Evolutionary conservation across 2,113 vertebrate species (phyloP), one percentile per base, ranked within the genome.

Genomic region (Uropsilus gracilis): DNA sequence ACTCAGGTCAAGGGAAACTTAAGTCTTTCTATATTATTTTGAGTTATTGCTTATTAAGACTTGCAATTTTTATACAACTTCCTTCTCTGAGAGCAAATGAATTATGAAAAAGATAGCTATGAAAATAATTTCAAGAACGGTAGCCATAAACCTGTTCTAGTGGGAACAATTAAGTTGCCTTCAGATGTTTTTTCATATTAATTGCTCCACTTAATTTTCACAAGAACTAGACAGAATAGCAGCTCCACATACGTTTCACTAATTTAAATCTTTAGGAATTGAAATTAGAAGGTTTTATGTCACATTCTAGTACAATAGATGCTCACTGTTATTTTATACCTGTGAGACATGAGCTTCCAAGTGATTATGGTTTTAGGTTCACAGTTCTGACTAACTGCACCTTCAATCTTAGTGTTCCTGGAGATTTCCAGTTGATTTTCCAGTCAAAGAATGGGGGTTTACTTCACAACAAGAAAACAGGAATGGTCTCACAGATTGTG

Each of bases 391-490:
- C 26, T 5, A 2, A 84, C 44, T 68, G 34, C n/a, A 46, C 32
- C 46, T 61, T 86, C 57, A 64, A 22, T 61, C 50, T 86, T 13
- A n/a, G 24, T 20, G 37, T 12, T 83, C 66, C 12, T 7, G 72
- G 89, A 78, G 18, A 63, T 42, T 37, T 55, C 71, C 63, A 80
- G 3, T 2, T 86, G 37, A 77, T 76, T 72, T 75, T 48, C 53
- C 78, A 32, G 78, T 96, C 76, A 93, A 90, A 82, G 48, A 83
- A 48, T 37, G 22, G 14, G 37, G 80, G 37, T 73, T 76, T 32
- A 71, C 37, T 86, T 66, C 91, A 64, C 66, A 81, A 34, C 24
- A 78, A 77, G 64, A 80, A 84, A 77, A 32, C 30, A 46, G 44
- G 22, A 88, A 39, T 63, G 92, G 75, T 73, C n/a, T 3, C 4